phyloP scores from a whole-genome alignment of 2,797 vertebrate species.

The Phyllotis vaccarum region DNA sequence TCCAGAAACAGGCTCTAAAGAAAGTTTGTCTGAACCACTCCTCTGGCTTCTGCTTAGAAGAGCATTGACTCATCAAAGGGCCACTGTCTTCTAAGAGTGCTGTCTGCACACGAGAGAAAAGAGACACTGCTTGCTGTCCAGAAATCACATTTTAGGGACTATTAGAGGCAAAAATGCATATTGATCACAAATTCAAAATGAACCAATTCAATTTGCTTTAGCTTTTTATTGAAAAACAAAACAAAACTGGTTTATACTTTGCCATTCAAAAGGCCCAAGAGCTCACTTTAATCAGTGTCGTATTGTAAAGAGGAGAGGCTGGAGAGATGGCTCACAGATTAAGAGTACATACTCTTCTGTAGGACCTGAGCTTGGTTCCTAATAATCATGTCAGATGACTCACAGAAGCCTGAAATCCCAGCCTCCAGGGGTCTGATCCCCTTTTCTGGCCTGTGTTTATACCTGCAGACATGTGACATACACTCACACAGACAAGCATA shows the following conservation, averaged over 20 bases:
- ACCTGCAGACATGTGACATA: neutral
- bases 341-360: neutral
- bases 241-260: slow-evolving; percentile 17
- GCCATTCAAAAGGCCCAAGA: slow-evolving; percentile 10
- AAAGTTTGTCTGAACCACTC: neutral
- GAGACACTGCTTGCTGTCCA: neutral
- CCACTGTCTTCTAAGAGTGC: neutral
- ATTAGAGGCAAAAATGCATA: slow-evolving; percentile 49
- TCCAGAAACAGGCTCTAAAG: neutral
- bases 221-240: slow-evolving; percentile 40
- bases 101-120: neutral
- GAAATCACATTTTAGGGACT: neutral
- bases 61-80: slow-evolving; percentile 29
- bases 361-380: neutral
- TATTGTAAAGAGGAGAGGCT: neutral
- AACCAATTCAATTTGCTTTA: slow-evolving; percentile 33
- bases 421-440: neutral
- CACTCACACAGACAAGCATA: neutral
- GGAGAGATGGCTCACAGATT: neutral
- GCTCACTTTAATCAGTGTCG: slow-evolving; percentile 52
- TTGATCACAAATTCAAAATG: slow-evolving; percentile 49
- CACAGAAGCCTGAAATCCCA: neutral
- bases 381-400: neutral
- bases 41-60: neutral
- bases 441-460: neutral